phyloP scores from a whole-genome alignment of 2,888 invertebrate species.

The Chorisops tibialis region DNA sequence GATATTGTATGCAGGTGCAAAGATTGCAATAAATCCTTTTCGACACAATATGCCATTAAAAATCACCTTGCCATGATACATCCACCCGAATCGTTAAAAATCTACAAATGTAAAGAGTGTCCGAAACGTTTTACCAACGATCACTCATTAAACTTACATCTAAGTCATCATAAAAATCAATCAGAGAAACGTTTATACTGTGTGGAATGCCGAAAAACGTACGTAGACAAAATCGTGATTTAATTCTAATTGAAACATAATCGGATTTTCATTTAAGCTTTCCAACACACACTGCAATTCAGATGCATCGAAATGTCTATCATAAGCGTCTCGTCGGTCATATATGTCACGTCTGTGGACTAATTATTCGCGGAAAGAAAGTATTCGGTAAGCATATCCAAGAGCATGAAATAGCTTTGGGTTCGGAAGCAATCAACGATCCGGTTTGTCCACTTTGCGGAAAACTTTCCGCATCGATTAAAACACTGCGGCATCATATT shows the following conservation, averaged over 20 bases:
- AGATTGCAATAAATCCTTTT: constrained; percentile 26
- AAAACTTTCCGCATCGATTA: constrained; percentile 28
- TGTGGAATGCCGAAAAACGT: constrained; percentile 28
- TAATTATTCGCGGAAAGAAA: constrained; percentile 23
- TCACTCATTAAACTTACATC: constrained; percentile 23
- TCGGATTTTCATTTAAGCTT: constrained; percentile 23
- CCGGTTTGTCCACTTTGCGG: constrained; percentile 30
- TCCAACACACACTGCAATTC: constrained; percentile 12
- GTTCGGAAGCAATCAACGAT: constrained; percentile 23
- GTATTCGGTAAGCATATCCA: constrained; percentile 24
- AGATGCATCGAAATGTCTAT: constrained; percentile 27
- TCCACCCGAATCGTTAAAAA: constrained; percentile 21
- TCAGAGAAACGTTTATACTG: constrained; percentile 23
- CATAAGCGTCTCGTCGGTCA: constrained; percentile 26
- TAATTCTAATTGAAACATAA: background rate
- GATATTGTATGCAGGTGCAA: constrained; percentile 22
- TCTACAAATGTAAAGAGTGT: constrained; percentile 22
- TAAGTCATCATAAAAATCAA: constrained; percentile 23
- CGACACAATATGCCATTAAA: constrained; percentile 26
- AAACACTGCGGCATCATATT: constrained; percentile 29
- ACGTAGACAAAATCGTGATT: background rate
- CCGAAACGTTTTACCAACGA: constrained; percentile 28
- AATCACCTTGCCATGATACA: constrained; percentile 27
- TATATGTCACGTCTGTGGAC: constrained; percentile 31
- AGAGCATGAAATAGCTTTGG: constrained; percentile 25